Evolutionary conservation across 1,140 invertebrate genomes (phyloP).

Genomic region (Hycleus phaleratus): DNA sequence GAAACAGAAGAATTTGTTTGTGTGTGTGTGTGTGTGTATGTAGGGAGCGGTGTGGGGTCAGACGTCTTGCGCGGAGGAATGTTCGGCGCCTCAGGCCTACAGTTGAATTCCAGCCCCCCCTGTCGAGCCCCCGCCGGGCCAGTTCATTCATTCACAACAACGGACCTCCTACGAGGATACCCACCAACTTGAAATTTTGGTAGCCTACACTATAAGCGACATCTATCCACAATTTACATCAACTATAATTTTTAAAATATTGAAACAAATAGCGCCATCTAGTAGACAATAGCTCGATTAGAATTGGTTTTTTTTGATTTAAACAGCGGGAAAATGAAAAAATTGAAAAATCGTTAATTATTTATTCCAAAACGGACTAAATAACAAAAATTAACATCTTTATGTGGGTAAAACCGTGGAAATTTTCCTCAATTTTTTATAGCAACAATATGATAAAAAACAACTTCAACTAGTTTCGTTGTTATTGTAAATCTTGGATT

Average conservation of each 20-base stretch:
- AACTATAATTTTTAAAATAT: neutral
- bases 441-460: too few relatives aligned
- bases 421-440: too few relatives aligned
- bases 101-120: constrained; percentile 47
- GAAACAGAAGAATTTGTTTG: neutral
- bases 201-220: neutral
- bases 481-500: too few relatives aligned
- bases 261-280: neutral
- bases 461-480: too few relatives aligned
- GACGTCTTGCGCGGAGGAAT: constrained; percentile 47
- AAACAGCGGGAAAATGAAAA: neutral
- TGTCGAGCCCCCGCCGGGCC: constrained; percentile 38
- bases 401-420: too few relatives aligned
- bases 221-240: neutral
- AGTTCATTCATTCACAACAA: constrained; percentile 34
- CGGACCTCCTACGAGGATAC: constrained; percentile 34
- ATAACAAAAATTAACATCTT: too few relatives aligned
- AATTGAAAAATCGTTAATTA: too few relatives aligned
- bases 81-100: constrained; percentile 51
- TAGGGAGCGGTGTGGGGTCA: constrained; percentile 37
- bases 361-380: too few relatives aligned
- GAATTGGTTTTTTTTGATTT: neutral
- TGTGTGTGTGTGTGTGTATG: constrained; percentile 28
- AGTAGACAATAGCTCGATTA: neutral
- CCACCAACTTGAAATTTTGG: constrained; percentile 10